These are phyloP conservation scores for Hypena proboscidalis DNA, from an alignment of 2,888 invertebrate genomes.

Conservation along the genomic window DNA sequence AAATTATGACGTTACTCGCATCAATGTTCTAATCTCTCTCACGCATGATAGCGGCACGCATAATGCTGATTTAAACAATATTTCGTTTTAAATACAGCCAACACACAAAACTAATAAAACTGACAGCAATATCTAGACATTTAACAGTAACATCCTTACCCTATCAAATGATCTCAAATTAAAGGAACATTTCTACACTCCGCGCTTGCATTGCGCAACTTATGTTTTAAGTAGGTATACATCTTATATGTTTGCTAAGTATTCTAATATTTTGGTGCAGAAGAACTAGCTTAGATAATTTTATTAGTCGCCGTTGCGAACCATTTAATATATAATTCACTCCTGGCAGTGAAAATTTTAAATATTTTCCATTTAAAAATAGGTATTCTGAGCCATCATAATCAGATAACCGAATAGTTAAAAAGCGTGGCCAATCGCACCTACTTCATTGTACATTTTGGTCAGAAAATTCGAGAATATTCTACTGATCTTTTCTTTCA, in stretches of 20 bases:
- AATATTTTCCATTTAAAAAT: background rate
- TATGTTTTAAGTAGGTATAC: slow-evolving; percentile 2
- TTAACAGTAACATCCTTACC: slow-evolving; percentile 2
- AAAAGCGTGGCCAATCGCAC: background rate
- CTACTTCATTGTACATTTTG: no score
- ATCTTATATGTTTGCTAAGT: slow-evolving; percentile 11
- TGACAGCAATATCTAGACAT: slow-evolving; percentile 1
- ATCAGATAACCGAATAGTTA: background rate
- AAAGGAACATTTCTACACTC: slow-evolving; percentile 11
- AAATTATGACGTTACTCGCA: no score
- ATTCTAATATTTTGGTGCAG: slow-evolving; percentile 15
- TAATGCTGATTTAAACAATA: no score
- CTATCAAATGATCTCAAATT: background rate
- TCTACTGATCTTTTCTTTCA: background rate
- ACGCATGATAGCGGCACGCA: no score
- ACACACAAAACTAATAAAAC: background rate
- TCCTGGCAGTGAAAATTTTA: slow-evolving; percentile 24
- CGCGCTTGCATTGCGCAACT: background rate
- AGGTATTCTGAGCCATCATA: background rate
- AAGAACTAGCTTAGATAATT: slow-evolving; percentile 13
- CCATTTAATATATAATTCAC: slow-evolving; percentile 4
- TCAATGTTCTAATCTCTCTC: no score
- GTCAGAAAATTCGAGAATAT: no score
- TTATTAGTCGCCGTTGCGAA: background rate
- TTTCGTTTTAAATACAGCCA: no score